Evolutionary conservation across 2,797 vertebrate genomes (phyloP).

Genomic region (Pristis pectinata): DNA sequence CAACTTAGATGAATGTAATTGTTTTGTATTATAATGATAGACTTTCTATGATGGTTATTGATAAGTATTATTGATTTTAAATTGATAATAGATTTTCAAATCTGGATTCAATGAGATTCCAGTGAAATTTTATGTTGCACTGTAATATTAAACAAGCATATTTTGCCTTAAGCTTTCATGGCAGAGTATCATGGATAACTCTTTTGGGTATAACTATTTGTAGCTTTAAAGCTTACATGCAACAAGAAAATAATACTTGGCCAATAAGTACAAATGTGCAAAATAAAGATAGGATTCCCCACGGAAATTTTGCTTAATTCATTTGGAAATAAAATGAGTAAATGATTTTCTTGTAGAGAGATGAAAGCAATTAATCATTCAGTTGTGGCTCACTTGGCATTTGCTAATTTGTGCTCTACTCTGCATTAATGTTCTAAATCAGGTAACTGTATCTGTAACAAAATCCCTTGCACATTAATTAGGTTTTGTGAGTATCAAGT

Average conservation of each 20-base stretch:
- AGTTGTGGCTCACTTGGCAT: neutral
- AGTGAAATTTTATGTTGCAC: neutral
- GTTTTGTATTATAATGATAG: neutral
- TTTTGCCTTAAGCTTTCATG: neutral
- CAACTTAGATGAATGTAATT: neutral
- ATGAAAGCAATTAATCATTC: conserved; percentile 22
- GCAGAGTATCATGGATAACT: neutral
- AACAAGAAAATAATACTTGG: neutral
- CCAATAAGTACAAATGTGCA: neutral
- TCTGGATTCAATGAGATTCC: neutral
- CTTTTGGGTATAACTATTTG: neutral
- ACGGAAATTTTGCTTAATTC: conserved; percentile 1
- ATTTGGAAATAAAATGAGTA: conserved; percentile 12
- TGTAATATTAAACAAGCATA: neutral
- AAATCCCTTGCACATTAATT: neutral
- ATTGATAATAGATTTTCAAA: neutral
- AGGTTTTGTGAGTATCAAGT: neutral
- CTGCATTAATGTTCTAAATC: neutral
- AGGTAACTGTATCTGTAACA: neutral
- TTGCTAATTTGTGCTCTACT: neutral
- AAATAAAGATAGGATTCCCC: neutral
- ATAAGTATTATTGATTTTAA: neutral
- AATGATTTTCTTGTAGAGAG: neutral
- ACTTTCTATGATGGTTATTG: neutral
- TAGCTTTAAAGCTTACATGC: neutral